These are phyloP conservation scores for Conger conger DNA, from an alignment of 2,113 vertebrate genomes.

Conservation along the genomic window DNA sequence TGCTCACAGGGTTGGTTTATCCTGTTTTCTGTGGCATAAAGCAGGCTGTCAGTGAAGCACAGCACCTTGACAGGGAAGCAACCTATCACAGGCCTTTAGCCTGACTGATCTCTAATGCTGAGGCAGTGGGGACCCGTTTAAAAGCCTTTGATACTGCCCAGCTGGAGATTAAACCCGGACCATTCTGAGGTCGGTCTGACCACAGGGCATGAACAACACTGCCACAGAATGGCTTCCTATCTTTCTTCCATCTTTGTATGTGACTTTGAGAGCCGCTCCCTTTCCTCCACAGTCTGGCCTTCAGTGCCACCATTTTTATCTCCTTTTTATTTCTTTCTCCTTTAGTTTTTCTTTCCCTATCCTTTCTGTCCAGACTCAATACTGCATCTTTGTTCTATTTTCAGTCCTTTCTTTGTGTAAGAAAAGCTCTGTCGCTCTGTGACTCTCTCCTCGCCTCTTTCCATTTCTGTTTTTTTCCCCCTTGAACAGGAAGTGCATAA, in stretches of 20 bases:
- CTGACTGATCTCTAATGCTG: not conserved
- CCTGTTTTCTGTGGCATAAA: not conserved
- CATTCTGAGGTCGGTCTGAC: not conserved
- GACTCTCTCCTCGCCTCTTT: constrained; percentile 35
- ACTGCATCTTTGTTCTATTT: not conserved
- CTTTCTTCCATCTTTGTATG: not conserved
- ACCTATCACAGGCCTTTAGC: not conserved
- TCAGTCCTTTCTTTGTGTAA: not conserved
- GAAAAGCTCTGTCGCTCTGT: not conserved
- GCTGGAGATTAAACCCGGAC: not conserved
- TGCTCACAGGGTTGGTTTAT: not conserved
- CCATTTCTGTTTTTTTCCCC: constrained; percentile 33
- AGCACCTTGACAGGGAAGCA: not conserved
- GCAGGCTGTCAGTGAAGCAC: not conserved
- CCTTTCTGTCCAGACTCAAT: not conserved
- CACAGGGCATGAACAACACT: not conserved
- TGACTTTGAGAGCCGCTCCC: not conserved
- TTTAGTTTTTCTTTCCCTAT: not conserved
- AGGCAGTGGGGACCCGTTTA: not conserved
- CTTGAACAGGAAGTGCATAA: constrained; percentile 69
- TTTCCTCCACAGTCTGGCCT: not conserved
- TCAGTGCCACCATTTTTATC: not conserved
- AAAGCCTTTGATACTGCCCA: not conserved
- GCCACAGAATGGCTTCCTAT: not conserved
- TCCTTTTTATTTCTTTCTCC: not conserved